phyloP scores from a whole-genome alignment of 2,888 invertebrate genomes.

The Coelinius sp. region DNA sequence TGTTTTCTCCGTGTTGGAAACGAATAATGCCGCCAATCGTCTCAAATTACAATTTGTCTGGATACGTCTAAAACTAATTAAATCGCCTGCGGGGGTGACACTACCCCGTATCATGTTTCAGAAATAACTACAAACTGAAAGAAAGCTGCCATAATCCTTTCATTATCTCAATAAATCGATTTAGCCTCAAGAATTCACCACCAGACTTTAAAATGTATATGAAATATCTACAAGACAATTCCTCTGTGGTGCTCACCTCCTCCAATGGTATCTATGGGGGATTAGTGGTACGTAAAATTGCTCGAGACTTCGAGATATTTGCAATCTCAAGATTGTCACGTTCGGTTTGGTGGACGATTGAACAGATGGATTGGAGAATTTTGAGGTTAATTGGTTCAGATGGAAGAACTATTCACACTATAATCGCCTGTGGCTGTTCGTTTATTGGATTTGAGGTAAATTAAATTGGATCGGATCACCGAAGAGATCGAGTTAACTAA shows the following conservation, averaged over 20 bases:
- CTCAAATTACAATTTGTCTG: slow-evolving; percentile 8
- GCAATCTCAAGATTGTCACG: too few species aligned
- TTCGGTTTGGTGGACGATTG: background rate
- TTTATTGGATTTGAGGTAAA: background rate
- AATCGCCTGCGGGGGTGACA: background rate
- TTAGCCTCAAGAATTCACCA: background rate
- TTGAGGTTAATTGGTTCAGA: too few species aligned
- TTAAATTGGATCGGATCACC: background rate
- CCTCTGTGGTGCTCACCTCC: background rate
- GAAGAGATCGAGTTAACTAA: background rate
- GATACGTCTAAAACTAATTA: background rate
- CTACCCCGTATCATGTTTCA: background rate
- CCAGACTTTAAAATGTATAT: background rate
- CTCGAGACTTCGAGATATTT: background rate
- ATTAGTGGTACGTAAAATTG: background rate
- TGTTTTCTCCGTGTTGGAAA: background rate
- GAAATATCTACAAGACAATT: background rate
- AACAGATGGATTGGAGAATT: background rate
- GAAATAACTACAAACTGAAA: slow-evolving; percentile 31
- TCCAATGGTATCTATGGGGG: background rate
- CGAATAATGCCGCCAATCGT: background rate
- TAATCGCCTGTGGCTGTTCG: background rate
- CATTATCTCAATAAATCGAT: slow-evolving; percentile 33
- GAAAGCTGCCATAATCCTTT: slow-evolving; percentile 35
- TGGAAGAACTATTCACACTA: background rate